Conservation (phyloP, 2,797 vertebrate species). For the Paramormyrops hopkinsi region DNA sequence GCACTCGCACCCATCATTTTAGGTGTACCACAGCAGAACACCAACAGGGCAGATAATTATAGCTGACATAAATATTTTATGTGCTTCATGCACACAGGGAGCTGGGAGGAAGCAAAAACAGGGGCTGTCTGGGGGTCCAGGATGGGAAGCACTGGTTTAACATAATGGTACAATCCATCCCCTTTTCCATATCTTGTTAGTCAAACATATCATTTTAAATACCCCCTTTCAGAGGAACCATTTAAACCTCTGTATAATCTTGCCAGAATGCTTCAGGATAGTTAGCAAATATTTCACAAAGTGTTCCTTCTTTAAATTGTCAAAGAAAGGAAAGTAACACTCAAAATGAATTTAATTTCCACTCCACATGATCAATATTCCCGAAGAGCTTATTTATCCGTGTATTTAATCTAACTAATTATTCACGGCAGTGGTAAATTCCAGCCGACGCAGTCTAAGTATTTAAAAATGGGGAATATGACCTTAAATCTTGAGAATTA, state of each 20-base stretch:
- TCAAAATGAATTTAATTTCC: not conserved
- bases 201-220: not conserved
- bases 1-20: not conserved
- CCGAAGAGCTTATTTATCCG: not conserved
- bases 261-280: not conserved
- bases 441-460: not conserved
- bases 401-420: not conserved
- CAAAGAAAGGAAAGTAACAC: not conserved
- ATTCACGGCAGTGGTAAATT: not conserved
- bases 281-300: not conserved
- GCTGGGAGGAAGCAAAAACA: not conserved
- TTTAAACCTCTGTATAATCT: not conserved
- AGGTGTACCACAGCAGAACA: not conserved
- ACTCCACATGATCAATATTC: not conserved
- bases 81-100: not conserved
- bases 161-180: not conserved
- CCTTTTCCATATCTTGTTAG: not conserved
- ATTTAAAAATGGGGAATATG: not conserved
- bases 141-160: not conserved
- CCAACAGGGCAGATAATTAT: not conserved
- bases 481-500: not conserved
- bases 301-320: not conserved
- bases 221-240: not conserved
- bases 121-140: not conserved
- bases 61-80: not conserved